Evolutionary conservation across 2,888 invertebrate species (phyloP), one percentile per base, ranked within the genome.

Genomic region (Bursaphelenchus okinawaensis): DNA sequence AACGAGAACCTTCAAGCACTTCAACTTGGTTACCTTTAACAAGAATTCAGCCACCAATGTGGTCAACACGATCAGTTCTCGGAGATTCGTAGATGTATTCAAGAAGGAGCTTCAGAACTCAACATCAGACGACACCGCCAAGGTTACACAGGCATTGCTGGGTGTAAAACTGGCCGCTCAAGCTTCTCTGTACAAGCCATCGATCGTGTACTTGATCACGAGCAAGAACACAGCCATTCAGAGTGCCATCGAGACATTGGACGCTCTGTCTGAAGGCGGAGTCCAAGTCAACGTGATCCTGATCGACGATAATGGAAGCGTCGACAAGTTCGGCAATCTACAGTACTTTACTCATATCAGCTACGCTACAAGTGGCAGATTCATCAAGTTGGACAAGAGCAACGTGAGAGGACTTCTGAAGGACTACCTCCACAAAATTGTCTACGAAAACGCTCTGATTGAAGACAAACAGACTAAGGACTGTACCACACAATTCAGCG

Each of bases 21-120:
- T 68, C 60, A 64, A 73, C 9, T 60, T 75, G 12, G 55, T 75
- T 29, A 68, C 68, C n/a, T 75, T 71, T 62, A 70, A 75, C 57
- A 72, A 73, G 26, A 23, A 26, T 6, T 52, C 57, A 0, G 55
- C 50, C 28, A 55, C 40, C 24, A 66, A 68, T 31, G 62, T 73
- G 51, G 63, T 59, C 20, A 70, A 68, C 6, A 63, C 71, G 2
- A 29, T 67, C 16, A 66, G 68, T 20, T 52, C 61, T 7, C 63
- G 67, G 3, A 54, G 64, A 9, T 71, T 74, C 63, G 12, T 68
- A 12, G 54, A 51, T 19, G 28, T 12, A 8, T 68, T 68, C 27
- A 16, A 50, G 6, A 16, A 24, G 9, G 8, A 28, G 22, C 51
- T 67, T 16, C 27, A 7, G 67, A 1, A 65, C 61, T 65, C 52